Base-by-base conservation (phyloP, 1,140 invertebrate species). In the Brachionus plicatilis region DNA sequence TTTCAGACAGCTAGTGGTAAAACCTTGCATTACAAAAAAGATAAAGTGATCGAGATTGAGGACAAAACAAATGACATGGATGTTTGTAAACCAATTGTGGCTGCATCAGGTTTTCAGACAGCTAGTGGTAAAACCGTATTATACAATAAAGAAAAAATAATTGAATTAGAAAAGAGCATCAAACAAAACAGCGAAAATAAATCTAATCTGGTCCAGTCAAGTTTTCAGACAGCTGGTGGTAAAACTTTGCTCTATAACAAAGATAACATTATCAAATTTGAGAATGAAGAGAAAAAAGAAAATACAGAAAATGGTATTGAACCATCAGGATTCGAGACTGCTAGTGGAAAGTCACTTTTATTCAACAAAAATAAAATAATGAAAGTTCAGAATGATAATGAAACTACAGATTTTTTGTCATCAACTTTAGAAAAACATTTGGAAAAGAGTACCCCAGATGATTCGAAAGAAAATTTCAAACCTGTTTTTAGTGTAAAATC, bases 151-250 rank as follows among this genome's bases (percentile, higher is more conserved):
- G 43, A 76, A 11, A 20, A 37, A 27, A 24, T 53, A 0, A 24
- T 76, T 2, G 43, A 76, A 29, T 17, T 47, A 2, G 72, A 76
- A 11, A 68, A 12, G 20, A 14, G 12, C 4, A 37, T 1, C 4
- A 11, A 9, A 20, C 5, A 65, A 65, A 65, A 65, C 8, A 20
- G 5, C 14, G 45, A 47, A 47, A 47, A 3, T 47, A 12, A 12
- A 14, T 20, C 9, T 27, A 65, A 65, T 29, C 17, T 65, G 11
- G 65, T 6, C 8, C 33, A 75, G 41, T 76, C 72, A 9, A 24
- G 45, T 1, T 76, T 76, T 76, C 41, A 76, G 29, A 76, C 72
- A 76, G 72, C 43, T 3, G 50, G 45, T 76, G 72, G 72, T 29
- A 76, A 76, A 76, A 50, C 4, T 27, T 50, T 76, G 17, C 43